phyloP scores from a whole-genome alignment of 1,140 invertebrate species.

The Drosophila sturtevanti region DNA sequence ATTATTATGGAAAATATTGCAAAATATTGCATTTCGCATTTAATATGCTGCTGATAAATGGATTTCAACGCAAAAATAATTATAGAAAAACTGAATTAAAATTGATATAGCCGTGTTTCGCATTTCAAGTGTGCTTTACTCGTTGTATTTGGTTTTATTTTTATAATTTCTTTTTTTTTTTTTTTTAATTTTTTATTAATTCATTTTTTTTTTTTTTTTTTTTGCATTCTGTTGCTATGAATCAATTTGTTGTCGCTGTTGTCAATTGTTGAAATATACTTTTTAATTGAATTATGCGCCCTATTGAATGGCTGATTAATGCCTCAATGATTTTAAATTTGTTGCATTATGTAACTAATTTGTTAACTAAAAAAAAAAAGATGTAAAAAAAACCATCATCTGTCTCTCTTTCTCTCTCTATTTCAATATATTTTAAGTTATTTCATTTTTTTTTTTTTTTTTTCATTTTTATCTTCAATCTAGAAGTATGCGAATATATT shows the following conservation, averaged over 20 bases:
- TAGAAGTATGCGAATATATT: neutral
- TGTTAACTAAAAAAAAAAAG: neutral
- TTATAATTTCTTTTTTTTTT: too few relatives aligned
- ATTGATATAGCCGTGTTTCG: conserved; percentile 48
- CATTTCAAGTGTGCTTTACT: conserved; percentile 12
- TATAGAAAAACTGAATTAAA: conserved; percentile 45
- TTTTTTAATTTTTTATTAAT: conserved; percentile 17
- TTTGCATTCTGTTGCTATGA: conserved; percentile 43
- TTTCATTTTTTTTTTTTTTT: too few relatives aligned
- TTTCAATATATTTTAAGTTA: too few relatives aligned
- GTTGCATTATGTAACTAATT: conserved; percentile 18
- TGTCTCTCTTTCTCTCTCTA: too few relatives aligned
- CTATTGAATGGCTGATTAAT: conserved; percentile 45
- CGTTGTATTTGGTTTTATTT: too few relatives aligned
- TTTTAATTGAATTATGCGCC: conserved; percentile 66
- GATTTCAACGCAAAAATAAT: conserved; percentile 49
- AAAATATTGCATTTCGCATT: conserved; percentile 53
- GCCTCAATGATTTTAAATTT: conserved; percentile 37
- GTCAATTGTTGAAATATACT: conserved; percentile 21
- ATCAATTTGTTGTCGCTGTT: conserved; percentile 1
- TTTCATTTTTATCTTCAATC: too few relatives aligned
- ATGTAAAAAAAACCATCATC: neutral
- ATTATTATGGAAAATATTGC: conserved; percentile 26
- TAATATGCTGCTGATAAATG: conserved; percentile 56
- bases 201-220: conserved; percentile 43